A percentile compares a stretch with the other conserved stretches of the same genome.
phyloP scores from a whole-genome alignment of 35 echinoderm and acorn worm genomes.

The Diadema setosum region DNA sequence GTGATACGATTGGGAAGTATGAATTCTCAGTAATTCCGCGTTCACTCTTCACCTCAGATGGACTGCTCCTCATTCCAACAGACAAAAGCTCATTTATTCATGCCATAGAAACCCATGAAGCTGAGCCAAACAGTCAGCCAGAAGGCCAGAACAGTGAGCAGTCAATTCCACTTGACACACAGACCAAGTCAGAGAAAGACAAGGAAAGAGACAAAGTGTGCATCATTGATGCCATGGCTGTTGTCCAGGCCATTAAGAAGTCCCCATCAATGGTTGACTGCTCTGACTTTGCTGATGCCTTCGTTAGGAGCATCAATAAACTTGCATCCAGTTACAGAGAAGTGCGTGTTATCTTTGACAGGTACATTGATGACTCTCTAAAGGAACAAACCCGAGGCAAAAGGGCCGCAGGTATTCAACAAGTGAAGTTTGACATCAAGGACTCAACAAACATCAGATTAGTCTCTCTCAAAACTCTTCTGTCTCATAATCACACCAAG shows the following conservation, averaged over 20 bases:
- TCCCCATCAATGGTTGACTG: constrained; percentile 20
- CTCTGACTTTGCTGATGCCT: constrained; percentile 33
- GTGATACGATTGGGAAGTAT: constrained; percentile 28
- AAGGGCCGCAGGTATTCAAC: constrained; percentile 20
- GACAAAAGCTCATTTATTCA: constrained; percentile 33
- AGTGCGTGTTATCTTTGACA: no score
- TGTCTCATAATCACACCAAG: constrained; percentile 15
- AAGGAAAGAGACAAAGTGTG: no score
- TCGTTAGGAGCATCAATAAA: constrained; percentile 30
- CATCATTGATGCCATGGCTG: constrained; percentile 51
- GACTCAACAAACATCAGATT: constrained; percentile 48
- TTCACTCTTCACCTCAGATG: constrained; percentile 57
- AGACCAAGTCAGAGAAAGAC: no score
- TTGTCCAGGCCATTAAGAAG: constrained; percentile 52
- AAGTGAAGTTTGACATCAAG: constrained; percentile 36
- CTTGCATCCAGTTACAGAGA: no score
- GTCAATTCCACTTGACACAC: no score
- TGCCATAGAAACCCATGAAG: no score
- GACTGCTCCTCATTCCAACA: constrained; percentile 16
- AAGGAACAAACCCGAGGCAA: constrained; percentile 57
- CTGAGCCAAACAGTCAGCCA: no score
- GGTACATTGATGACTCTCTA: constrained; percentile 57
- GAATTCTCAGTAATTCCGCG: constrained; percentile 38
- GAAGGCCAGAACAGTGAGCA: no score
- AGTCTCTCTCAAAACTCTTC: constrained; percentile 12